Percentiles rank a stretch among this genome's conserved stretches.
phyloP scores from a whole-genome alignment of 1,140 invertebrate species.

The Pseudoatta argentina region DNA sequence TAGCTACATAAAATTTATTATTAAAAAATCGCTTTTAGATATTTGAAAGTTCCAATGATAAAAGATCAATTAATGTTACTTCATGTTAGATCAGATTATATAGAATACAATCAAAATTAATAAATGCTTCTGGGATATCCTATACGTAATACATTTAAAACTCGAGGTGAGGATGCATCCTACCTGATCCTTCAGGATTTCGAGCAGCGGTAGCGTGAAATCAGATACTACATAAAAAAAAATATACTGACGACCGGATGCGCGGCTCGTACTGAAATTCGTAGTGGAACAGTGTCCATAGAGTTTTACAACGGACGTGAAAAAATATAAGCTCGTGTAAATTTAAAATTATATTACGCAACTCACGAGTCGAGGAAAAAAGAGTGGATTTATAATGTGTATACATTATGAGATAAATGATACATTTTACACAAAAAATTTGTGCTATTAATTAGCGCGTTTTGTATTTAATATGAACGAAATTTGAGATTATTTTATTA shows the following conservation, averaged over 20 bases:
- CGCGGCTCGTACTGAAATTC: conserved; percentile 17
- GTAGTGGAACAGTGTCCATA: conserved; percentile 25
- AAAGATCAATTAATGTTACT: not conserved
- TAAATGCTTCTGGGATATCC: not conserved
- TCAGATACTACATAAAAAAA: conserved; percentile 43
- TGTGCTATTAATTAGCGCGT: conserved; percentile 13
- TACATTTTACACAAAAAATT: not conserved
- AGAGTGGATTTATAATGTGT: conserved; percentile 23
- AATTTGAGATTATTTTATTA: too few species aligned
- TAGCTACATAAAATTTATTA: not conserved
- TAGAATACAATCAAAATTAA: conserved; percentile 9
- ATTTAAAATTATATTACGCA: conserved; percentile 9
- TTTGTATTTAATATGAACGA: not conserved
- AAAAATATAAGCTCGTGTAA: conserved; percentile 35
- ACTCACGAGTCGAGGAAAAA: not conserved
- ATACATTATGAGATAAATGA: conserved; percentile 22
- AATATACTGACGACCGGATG: not conserved
- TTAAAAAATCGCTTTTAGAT: not conserved
- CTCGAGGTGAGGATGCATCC: not conserved
- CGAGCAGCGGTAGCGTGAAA: not conserved
- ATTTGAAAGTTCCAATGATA: not conserved
- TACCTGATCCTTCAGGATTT: conserved; percentile 21
- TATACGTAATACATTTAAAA: not conserved
- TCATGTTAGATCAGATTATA: not conserved
- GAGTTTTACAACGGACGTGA: conserved; percentile 30